Base-by-base conservation (phyloP, 2,113 vertebrate genomes). In the Ctenomys sociabilis region DNA sequence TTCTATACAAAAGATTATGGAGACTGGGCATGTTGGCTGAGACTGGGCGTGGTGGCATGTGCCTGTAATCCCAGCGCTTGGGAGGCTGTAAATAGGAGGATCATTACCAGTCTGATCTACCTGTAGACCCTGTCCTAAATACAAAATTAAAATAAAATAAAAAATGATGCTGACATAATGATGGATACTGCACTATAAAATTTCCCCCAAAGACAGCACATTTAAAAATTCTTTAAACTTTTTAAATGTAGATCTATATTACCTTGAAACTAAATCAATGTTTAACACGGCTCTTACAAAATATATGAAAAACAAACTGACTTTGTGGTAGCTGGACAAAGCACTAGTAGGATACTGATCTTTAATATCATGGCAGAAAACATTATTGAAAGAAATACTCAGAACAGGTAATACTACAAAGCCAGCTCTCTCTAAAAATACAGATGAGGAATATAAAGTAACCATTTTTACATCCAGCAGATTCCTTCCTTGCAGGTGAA, bases 1-100 rank as follows among this genome's bases (percentile, higher is more conserved):
- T 26, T 64, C 59, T 63, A 45, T 28, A 59, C 72, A 63, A 72
- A 90, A 93, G 97, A 90, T 82, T 32, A 85, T n/a, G n/a, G n/a
- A n/a, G n/a, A n/a, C n/a, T n/a, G n/a, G n/a, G n/a, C n/a, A n/a
- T n/a, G n/a, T n/a, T n/a, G n/a, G n/a, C n/a, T n/a, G n/a, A n/a
- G n/a, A n/a, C n/a, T n/a, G n/a, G n/a, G n/a, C n/a, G n/a, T n/a
- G n/a, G n/a, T n/a, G n/a, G n/a, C n/a, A n/a, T n/a, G n/a, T n/a
- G n/a, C n/a, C n/a, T n/a, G n/a, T n/a, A n/a, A n/a, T n/a, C n/a
- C n/a, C n/a, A n/a, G n/a, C n/a, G n/a, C n/a, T n/a, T n/a, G n/a
- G n/a, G n/a, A n/a, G n/a, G n/a, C n/a, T n/a, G n/a, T n/a, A n/a
- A n/a, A n/a, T n/a, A n/a, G n/a, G n/a, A n/a, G n/a, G n/a, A n/a